Evolutionary conservation across 2,888 invertebrate species (phyloP), one percentile per base, ranked within the genome.

Genomic region (Drosophila ochracea): DNA sequence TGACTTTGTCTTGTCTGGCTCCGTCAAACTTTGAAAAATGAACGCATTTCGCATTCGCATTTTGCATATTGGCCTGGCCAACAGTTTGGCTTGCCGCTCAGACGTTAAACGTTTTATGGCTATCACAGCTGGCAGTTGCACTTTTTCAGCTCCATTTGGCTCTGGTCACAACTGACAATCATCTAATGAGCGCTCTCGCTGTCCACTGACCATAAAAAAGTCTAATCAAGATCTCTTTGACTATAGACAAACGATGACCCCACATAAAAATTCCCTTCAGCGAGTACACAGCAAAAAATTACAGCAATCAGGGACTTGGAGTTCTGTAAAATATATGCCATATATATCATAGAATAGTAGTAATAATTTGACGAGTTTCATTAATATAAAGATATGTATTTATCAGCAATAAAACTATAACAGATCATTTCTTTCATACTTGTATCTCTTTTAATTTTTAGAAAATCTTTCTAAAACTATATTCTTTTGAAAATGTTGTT

Each of bases 91-190:
- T 39, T 25, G 59, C 60, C 31, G 33, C 31, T 50, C 31, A 19
- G 37, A 28, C 41, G 61, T 35, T 72, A 58, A 73, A 64, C 58
- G 58, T 53, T 58, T 52, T 47, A 65, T 64, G 47, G 57, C 30
- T 35, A 58, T 50, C 55, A 57, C 55, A 57, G 57, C 70, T 82
- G 83, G 31, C 58, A 76, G 66, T 65, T 89, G 82, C 80, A 83
- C 52, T 90, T 83, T 86, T 86, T 90, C 84, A 76, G 78, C 84
- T 76, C 71, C 78, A 83, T 90, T 89, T 89, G 68, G 49, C 69
- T 63, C 67, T 58, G 73, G 25, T 25, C 43, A 43, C 43, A 30
- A 55, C 43, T 67, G 66, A 76, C 70, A 70, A 54, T 37, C 50
- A 43, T 49, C 63, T 62, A 76, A 68, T 60, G 52, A 35, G 31